Evolutionary conservation across 1,140 invertebrate species (phyloP).

Genomic region (Aphelinus atriplicis): DNA sequence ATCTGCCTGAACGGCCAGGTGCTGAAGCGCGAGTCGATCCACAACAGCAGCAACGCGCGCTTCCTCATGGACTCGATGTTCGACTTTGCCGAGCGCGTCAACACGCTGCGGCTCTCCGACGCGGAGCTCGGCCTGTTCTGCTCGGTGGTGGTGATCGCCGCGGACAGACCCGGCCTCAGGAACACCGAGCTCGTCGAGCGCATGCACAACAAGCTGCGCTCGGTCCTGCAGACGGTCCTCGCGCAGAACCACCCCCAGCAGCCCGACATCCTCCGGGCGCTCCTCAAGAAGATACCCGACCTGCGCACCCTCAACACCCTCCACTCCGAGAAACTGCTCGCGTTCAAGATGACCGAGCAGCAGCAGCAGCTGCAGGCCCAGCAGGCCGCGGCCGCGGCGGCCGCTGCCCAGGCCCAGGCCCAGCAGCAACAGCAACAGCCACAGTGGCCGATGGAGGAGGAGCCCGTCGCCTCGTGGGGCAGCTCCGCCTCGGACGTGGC

Average conservation of each 20-base stretch:
- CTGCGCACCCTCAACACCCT: slow-evolving; percentile 93
- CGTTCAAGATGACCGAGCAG: slow-evolving; percentile 90
- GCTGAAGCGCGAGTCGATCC: slow-evolving; percentile 88
- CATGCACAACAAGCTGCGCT: slow-evolving; percentile 89
- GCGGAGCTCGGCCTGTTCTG: slow-evolving; percentile 94
- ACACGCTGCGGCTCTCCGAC: slow-evolving; percentile 88
- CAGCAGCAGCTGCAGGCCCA: slow-evolving; percentile 80
- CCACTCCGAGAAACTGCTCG: slow-evolving; percentile 94
- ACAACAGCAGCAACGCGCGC: slow-evolving; percentile 88
- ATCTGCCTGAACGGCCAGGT: slow-evolving; percentile 93
- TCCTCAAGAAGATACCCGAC: slow-evolving; percentile 95
- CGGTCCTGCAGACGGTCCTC: slow-evolving; percentile 86
- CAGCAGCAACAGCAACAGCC: slow-evolving; percentile 64
- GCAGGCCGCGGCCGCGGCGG: slow-evolving; percentile 55
- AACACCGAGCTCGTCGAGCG: slow-evolving; percentile 92
- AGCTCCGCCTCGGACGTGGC: slow-evolving; percentile 75
- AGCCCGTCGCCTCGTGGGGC: slow-evolving; percentile 68
- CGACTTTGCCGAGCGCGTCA: slow-evolving; percentile 95
- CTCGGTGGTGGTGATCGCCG: slow-evolving; percentile 92
- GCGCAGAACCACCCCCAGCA: slow-evolving; percentile 85
- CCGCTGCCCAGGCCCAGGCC: slow-evolving; percentile 40
- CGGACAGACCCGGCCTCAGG: slow-evolving; percentile 90
- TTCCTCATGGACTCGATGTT: slow-evolving; percentile 97
- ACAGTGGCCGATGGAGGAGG: slow-evolving; percentile 65
- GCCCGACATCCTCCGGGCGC: slow-evolving; percentile 82